Evolutionary conservation across 2,113 vertebrate genomes (phyloP).

Genomic region (Oryzias celebensis): DNA sequence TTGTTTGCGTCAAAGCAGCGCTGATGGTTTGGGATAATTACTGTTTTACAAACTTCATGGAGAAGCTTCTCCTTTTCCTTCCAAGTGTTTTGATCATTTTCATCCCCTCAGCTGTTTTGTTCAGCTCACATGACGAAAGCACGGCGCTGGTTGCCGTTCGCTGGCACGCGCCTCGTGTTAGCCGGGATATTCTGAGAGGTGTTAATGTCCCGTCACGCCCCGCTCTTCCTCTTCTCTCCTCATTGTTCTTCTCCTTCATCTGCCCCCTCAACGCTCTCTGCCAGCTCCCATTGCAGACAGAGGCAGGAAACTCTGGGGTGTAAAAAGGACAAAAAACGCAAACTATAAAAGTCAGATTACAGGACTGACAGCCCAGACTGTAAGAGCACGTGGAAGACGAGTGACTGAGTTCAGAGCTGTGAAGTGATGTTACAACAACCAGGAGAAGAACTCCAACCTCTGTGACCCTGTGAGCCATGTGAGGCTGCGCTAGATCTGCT

Average conservation of each 20-base stretch:
- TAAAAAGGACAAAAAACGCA: slow-evolving; percentile 23
- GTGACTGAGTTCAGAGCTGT: slow-evolving; percentile 3
- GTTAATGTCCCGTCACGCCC: slow-evolving; percentile 40
- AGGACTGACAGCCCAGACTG: slow-evolving; percentile 13
- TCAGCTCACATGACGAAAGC: slow-evolving; percentile 17
- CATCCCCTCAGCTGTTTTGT: slow-evolving; percentile 33
- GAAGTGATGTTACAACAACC: not conserved
- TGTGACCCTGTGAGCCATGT: not conserved
- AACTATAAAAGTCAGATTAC: slow-evolving; percentile 36
- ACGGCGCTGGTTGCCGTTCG: slow-evolving; percentile 1
- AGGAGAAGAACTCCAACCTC: not conserved
- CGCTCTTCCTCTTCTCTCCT: not conserved
- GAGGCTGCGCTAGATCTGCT: not conserved
- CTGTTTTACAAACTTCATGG: slow-evolving; percentile 52
- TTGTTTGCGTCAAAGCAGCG: slow-evolving; percentile 49
- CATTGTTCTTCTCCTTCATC: not conserved
- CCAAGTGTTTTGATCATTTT: slow-evolving; percentile 27
- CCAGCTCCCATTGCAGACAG: slow-evolving; percentile 27
- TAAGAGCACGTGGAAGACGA: slow-evolving; percentile 5
- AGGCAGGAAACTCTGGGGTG: not conserved
- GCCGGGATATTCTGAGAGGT: slow-evolving; percentile 44
- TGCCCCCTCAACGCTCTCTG: not conserved
- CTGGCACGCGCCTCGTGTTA: slow-evolving; percentile 23
- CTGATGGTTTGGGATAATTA: slow-evolving; percentile 54
- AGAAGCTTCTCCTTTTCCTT: slow-evolving; percentile 35